These are phyloP conservation scores for Gisinianus flammeolus DNA, from an alignment of 2,888 invertebrate species.

Conservation along the genomic window DNA sequence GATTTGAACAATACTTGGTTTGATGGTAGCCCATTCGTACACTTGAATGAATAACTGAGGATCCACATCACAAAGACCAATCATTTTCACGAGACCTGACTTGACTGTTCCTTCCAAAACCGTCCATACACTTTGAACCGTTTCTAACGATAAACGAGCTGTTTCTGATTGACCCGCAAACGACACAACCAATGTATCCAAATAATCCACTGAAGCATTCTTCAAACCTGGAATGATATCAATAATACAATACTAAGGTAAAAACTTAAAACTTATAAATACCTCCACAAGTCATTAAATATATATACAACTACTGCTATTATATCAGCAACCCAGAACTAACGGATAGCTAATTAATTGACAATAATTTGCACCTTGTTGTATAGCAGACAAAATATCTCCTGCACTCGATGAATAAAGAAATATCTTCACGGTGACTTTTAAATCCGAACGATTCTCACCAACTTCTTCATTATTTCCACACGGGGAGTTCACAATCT, in stretches of 20 bases:
- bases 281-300: background rate
- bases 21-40: constrained; percentile 76
- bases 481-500: constrained; percentile 60
- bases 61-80: constrained; percentile 91
- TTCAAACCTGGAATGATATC: constrained; percentile 42
- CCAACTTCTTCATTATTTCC: constrained; percentile 72
- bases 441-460: constrained; percentile 76
- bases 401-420: constrained; percentile 73
- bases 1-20: constrained; percentile 89
- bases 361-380: constrained; percentile 59
- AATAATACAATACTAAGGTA: background rate
- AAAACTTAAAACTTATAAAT: too few relatives aligned
- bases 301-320: background rate
- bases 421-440: constrained; percentile 87
- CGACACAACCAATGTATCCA: constrained; percentile 83
- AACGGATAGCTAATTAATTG: background rate
- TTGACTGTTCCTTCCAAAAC: constrained; percentile 75
- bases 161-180: constrained; percentile 64
- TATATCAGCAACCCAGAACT: background rate
- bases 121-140: constrained; percentile 78
- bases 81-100: constrained; percentile 71
- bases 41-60: constrained; percentile 77
- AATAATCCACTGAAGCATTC: constrained; percentile 61
- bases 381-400: constrained; percentile 74
- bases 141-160: constrained; percentile 64